A percentile compares a stretch with the other conserved stretches of the same genome.
Conservation (phyloP, 2,113 vertebrate species). For the Megaptera novaeangliae region DNA sequence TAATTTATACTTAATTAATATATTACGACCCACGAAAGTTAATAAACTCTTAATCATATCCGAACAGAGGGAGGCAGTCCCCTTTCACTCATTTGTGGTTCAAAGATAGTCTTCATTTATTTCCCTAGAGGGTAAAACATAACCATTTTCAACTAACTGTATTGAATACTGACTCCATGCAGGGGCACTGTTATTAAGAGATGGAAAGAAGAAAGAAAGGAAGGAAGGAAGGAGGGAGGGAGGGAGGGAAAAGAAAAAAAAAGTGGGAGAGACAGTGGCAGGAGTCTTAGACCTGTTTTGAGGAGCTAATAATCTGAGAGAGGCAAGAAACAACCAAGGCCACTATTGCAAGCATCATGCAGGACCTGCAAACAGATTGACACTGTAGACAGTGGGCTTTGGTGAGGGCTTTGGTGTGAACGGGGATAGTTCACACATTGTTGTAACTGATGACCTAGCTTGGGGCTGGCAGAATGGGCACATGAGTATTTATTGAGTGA, state of each 20-base stretch:
- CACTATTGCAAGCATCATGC: background rate
- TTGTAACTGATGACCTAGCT: background rate
- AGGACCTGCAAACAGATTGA: background rate
- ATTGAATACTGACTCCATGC: background rate
- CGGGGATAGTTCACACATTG: accelerated
- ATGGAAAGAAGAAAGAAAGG: no score
- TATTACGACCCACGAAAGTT: background rate
- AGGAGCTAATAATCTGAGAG: background rate
- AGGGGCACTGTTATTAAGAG: background rate
- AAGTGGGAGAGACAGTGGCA: background rate
- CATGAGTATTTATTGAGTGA: background rate
- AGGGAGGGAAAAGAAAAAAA: background rate
- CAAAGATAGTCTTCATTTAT: background rate
- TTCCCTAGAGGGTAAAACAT: background rate
- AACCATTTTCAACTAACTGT: background rate
- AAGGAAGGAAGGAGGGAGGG: no score
- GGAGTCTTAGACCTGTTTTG: background rate
- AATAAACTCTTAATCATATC: background rate
- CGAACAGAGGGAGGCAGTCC: background rate
- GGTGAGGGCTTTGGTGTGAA: background rate
- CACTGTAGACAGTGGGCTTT: background rate
- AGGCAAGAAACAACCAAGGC: background rate
- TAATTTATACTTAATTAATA: constrained; percentile 16
- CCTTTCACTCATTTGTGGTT: background rate
- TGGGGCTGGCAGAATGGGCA: background rate